Percentiles rank a stretch among this genome's conserved stretches.
Evolutionary conservation across 2,888 invertebrate species (phyloP).

Genomic region (Apamea sordens): DNA sequence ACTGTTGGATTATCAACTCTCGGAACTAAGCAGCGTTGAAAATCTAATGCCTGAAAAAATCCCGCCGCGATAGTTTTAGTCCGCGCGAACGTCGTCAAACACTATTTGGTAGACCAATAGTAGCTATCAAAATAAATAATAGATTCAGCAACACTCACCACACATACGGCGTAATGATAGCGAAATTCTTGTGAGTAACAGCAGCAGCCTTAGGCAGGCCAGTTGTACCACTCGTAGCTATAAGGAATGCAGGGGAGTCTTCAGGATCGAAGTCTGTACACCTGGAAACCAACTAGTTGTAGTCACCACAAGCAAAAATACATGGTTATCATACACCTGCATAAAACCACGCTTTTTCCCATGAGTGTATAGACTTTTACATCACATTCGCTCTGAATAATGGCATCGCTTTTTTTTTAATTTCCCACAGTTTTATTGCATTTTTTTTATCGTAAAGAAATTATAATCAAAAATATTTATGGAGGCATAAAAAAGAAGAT

Average conservation of each 20-base stretch:
- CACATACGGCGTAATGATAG: constrained; percentile 73
- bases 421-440: too few relatives aligned
- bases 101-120: not conserved
- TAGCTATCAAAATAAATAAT: not conserved
- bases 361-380: not conserved
- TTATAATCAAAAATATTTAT: not conserved
- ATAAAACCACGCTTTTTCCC: not conserved
- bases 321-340: too few relatives aligned
- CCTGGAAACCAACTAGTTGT: constrained; percentile 60
- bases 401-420: not conserved
- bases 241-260: constrained; percentile 76
- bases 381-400: not conserved
- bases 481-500: not conserved
- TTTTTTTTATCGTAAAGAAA: not conserved
- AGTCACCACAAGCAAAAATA: not conserved
- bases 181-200: constrained; percentile 80
- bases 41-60: too few relatives aligned
- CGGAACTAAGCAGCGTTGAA: too few relatives aligned
- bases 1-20: too few relatives aligned
- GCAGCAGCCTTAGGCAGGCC: constrained; percentile 84
- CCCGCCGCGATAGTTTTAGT: too few relatives aligned
- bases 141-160: constrained; percentile 70
- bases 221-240: constrained; percentile 85
- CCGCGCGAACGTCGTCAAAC: not conserved
- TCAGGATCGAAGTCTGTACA: constrained; percentile 79